A percentile compares a stretch with the other conserved stretches of the same genome.
Conservation (phyloP, 1,140 invertebrate species). For the Dendrolimus punctatus region DNA sequence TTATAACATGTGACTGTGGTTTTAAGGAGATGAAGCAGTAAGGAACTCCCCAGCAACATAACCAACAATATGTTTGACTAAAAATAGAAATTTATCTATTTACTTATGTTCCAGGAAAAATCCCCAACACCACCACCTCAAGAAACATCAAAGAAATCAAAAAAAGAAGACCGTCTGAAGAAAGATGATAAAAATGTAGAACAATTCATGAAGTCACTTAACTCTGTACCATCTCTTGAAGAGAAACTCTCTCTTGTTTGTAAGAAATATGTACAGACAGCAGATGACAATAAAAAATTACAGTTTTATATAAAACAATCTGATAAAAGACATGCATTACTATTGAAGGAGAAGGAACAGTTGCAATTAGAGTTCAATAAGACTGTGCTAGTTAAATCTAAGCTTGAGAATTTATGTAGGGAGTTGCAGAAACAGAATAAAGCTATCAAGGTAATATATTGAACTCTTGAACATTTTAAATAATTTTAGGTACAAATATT, state of each 20-base stretch:
- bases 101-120: conserved; percentile 36
- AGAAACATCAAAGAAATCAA: conserved; percentile 38
- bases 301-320: conserved; percentile 77
- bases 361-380: conserved; percentile 88
- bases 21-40: no score
- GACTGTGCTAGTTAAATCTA: conserved; percentile 83
- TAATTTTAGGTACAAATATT: no score
- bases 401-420: conserved; percentile 89
- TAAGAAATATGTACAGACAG: conserved; percentile 82
- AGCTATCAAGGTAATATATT: conserved; percentile 78
- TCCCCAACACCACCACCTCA: conserved; percentile 25
- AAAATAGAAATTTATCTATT: not conserved
- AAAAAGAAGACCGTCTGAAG: conserved; percentile 53
- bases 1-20: no score
- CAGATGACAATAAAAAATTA: conserved; percentile 83
- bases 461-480: no score
- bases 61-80: conserved; percentile 4
- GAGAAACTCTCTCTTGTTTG: conserved; percentile 83
- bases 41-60: not conserved
- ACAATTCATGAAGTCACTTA: conserved; percentile 81
- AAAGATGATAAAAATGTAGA: conserved; percentile 76
- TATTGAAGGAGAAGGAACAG: conserved; percentile 87
- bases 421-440: conserved; percentile 94
- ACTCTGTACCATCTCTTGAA: conserved; percentile 77
- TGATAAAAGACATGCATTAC: conserved; percentile 76